A percentile compares a stretch with the other conserved stretches of the same genome.
These are phyloP conservation scores for Leontocebus nigricollis DNA, from an alignment of 2,797 vertebrate genomes.

Conservation along the genomic window DNA sequence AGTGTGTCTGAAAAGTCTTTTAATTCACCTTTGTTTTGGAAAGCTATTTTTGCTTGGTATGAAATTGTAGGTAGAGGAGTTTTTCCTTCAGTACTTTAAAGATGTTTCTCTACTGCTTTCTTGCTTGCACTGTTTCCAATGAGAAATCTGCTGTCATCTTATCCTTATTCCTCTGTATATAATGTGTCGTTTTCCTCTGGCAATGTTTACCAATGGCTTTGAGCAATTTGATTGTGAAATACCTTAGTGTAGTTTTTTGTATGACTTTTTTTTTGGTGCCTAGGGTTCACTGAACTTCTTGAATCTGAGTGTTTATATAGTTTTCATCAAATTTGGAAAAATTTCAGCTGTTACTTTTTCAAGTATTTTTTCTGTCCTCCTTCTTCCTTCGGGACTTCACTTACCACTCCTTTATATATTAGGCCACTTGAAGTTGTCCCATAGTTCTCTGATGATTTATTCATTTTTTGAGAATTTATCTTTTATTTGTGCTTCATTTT, in stretches of 20 bases:
- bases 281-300: not conserved
- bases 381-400: not conserved
- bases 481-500: not conserved
- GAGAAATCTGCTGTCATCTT: not conserved
- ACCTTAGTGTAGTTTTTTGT: not conserved
- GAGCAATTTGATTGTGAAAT: not conserved
- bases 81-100: not conserved
- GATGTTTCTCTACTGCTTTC: not conserved
- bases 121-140: not conserved
- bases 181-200: not conserved
- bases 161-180: not conserved
- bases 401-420: not conserved
- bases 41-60: not conserved
- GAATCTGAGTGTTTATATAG: not conserved
- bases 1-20: not conserved
- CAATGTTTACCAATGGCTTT: slow-evolving; percentile 2
- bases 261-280: not conserved
- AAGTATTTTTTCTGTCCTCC: not conserved
- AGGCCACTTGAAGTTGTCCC: not conserved
- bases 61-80: not conserved
- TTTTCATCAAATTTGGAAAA: not conserved
- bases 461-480: not conserved
- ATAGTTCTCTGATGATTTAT: not conserved
- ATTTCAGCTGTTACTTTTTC: not conserved
- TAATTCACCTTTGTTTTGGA: not conserved